These are phyloP conservation scores for Phaethon lepturus DNA, from an alignment of 2,113 vertebrate species.

Conservation along the genomic window DNA sequence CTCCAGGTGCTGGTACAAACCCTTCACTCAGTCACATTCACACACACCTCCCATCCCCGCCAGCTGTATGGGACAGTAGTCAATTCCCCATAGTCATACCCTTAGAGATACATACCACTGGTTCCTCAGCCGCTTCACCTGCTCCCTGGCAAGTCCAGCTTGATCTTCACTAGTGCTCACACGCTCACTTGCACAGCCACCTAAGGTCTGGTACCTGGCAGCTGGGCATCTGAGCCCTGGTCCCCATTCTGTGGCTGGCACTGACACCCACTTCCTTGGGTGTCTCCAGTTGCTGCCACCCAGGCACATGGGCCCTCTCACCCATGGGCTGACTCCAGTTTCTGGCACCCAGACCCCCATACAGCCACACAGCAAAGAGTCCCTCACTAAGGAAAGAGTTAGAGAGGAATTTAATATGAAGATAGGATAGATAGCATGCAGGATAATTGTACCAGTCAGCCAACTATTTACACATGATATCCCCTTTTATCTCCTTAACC, in stretches of 20 bases:
- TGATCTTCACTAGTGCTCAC: not conserved
- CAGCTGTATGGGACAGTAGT: not conserved
- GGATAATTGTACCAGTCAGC: not conserved
- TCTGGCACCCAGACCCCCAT: not conserved
- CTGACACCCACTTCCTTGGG: not conserved
- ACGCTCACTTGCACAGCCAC: rapidly evolving
- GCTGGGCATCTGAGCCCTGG: not conserved
- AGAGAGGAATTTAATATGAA: not conserved
- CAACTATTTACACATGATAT: not conserved
- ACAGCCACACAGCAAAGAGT: not conserved
- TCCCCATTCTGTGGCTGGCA: not conserved
- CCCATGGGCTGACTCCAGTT: not conserved
- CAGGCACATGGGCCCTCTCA: rapidly evolving
- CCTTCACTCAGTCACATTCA: not conserved
- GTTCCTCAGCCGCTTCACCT: not conserved
- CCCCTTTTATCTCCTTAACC: not conserved
- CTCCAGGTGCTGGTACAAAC: not conserved
- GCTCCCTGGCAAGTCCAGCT: rapidly evolving
- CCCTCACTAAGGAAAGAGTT: not conserved
- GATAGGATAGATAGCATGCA: not conserved
- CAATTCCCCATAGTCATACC: not conserved
- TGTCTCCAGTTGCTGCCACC: not conserved
- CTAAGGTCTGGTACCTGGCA: not conserved
- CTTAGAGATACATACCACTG: not conserved
- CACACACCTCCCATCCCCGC: too few species aligned